Evolutionary conservation across 2,888 invertebrate species (phyloP), one percentile per base, ranked within the genome.

Genomic region (Hyposoter dolosus): DNA sequence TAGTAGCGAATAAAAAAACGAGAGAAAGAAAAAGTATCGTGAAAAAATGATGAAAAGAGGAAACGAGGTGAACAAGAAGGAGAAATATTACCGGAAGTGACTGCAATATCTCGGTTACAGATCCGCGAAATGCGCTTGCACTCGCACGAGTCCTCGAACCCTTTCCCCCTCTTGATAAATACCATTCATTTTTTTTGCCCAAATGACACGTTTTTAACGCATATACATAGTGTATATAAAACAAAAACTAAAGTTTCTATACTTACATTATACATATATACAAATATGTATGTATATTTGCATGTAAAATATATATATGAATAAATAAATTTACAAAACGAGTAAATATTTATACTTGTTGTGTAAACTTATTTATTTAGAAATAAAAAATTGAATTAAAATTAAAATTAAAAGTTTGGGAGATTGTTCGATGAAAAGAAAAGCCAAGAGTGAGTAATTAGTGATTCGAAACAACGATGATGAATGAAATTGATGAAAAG

Each of bases 211-310:
- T 88, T 89, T 87, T 80, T 80, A 23, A 71, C 32, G 86, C 85
- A 72, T 88, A 87, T 88, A 87, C 79, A 88, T 88, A 87, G 69
- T 87, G 85, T 89, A 89, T 88, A 65, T 45, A 76, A 65, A 76
- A 35, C 28, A 76, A 72, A 53, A 76, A 23, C 19, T 85, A 81
- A 82, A 79, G 79, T 77, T 75, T 87, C 47, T 85, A 86, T 75
- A 81, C 84, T 80, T 60, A 86, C 77, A 78, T 78, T 35, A 84
- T 87, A 78, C 77, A 86, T 83, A 86, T 82, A 84, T 87, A 85
- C 15, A 15, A 85, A 86, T 87, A 83, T 66, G 75, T 86, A 86
- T 88, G 75, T 85, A 87, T 87, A 77, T 83, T 66, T 12, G 75
- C 50, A 79, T 71, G 85, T 78, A 74, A 60, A 19, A 75, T 83